Evolutionary conservation across 2,888 invertebrate species (phyloP), one percentile per base, ranked within the genome.

Genomic region (Caenorhabditis sp.): DNA sequence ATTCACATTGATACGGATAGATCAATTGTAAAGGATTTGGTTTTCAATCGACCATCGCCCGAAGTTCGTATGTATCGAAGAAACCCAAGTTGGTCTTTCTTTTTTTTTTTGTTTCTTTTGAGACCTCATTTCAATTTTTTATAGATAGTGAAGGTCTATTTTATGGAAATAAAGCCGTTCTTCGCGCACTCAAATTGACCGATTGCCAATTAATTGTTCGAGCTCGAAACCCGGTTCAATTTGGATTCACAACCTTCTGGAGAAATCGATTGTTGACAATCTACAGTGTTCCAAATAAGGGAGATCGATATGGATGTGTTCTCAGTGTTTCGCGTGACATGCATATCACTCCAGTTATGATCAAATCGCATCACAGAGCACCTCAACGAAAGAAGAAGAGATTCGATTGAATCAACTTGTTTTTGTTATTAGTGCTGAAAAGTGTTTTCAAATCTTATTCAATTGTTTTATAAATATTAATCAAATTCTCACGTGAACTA

Each of bases 1-100:
- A 68, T 63, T 26, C 43, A 50, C 4, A 7, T 54, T 8, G 73
- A 76, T 7, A 23, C 63, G 31, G 31, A 74, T 56, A 62, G 54
- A 27, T 21, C 60, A 4, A 60, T 74, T 8, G 71, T 70, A 60
- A 23, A 61, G 1, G 71, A 79, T 65, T 65, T 79, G 27, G 63
- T 76, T 20, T 76, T 67, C 67, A 76, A 70, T 63, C 69, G 67
- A 25, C 76, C 76, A 23, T 79, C 76, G 1, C 52, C 50, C 12
- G 31, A n/a, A 49, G 76, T 79, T 12, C 38, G 68, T 53, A 79
- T 79, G 76, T 76, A 79, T 59, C 50, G 76, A 3, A 65, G 61
- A 49, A 72, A 73, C 59, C 59, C 36, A 17, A 56, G 74, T 74
- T 14, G 49, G 61, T 53, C 20, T 1, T 14, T 17, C 3, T 17